Evolutionary conservation across 2,113 vertebrate genomes (phyloP), one percentile per base, ranked within the genome.

Genomic region (Vimba vimba): DNA sequence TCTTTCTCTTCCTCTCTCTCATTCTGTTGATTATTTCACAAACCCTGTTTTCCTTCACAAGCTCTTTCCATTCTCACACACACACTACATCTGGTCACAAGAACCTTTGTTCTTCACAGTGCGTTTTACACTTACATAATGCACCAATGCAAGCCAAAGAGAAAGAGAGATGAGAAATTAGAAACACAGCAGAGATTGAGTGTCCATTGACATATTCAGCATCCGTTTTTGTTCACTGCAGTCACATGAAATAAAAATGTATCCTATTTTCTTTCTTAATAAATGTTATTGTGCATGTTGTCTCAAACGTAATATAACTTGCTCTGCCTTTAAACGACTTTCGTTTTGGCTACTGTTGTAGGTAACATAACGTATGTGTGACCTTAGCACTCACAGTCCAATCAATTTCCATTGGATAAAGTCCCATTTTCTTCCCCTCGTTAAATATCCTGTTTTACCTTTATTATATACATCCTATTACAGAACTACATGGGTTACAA

Each of bases 91-190:
- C 88, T 91, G 88, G 87, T 86, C 55, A 0, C 74, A 73, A 81
- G 62, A 91, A 88, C 80, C 78, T n/a, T 83, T 90, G 91, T 43
- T 43, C 91, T 5, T 52, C 43, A 43, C 89, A 90, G 84, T 91
- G 85, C 82, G 84, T 86, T 91, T 91, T 89, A 93, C 75, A 87
- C 91, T 91, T 91, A 83, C 85, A 91, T 90, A 91, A 91, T 81
- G 57, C 83, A 88, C 90, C 79, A 83, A 39, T 59, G 17, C 6
- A 78, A 85, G 68, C 25, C 55, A 83, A 66, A 75, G 36, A 80
- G 25, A 69, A n/a, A 36, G 52, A 85, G 36, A 78, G 19, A 71
- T 50, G 73, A 45, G 71, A 75, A n/a, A 75, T 17, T 50, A 45
- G 39, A 75, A 75, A 27, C 11, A 2, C 25, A 64, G 11, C 60